These are phyloP conservation scores for Idaea straminata DNA, from an alignment of 2,888 invertebrate genomes.

Conservation along the genomic window DNA sequence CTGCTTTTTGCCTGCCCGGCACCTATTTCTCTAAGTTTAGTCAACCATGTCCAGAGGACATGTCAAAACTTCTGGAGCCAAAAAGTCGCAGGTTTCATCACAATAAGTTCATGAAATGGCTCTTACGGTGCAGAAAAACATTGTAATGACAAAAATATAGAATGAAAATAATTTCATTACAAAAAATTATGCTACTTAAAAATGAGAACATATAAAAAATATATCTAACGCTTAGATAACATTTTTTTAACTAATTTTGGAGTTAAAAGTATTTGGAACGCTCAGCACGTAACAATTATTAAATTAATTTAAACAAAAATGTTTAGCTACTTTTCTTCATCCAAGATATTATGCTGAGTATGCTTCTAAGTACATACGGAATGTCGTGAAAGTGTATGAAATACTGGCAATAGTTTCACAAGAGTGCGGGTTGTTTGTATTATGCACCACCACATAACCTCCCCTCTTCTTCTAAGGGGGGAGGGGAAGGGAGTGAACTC, in stretches of 20 bases:
- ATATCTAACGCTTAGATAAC: neutral
- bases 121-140: no score
- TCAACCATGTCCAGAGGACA: no score
- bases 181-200: neutral
- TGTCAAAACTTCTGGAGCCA: no score
- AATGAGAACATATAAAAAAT: neutral
- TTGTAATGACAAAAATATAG: neutral
- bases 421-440: slow-evolving; percentile 1
- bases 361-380: neutral
- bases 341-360: neutral
- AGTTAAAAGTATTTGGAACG: neutral
- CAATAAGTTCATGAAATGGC: no score
- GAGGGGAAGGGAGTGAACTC: neutral
- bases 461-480: neutral
- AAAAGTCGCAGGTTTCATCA: no score
- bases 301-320: neutral
- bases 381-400: slow-evolving; percentile 1
- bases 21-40: no score
- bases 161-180: neutral
- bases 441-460: neutral
- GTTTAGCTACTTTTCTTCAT: neutral
- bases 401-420: slow-evolving; percentile 1
- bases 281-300: neutral
- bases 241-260: neutral
- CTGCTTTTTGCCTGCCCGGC: no score